Base-by-base conservation (phyloP, 2,888 invertebrate genomes). In the Philaethria dido region DNA sequence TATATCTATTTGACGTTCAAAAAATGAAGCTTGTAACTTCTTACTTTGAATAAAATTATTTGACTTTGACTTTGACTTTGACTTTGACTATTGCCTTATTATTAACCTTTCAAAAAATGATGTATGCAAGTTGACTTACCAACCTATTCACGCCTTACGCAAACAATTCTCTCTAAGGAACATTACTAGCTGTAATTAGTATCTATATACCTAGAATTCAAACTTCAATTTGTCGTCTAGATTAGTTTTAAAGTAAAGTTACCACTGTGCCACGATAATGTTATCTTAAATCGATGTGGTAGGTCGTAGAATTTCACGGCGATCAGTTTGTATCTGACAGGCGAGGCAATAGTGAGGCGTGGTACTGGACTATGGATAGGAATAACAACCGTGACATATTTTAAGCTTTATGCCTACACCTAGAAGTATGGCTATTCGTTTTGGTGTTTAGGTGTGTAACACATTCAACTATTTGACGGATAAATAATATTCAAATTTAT, bases 271-370 rank as follows among this genome's bases (percentile, higher is more conserved):
- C 4, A 50, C 29, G 14, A 4, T 29, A 11, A 29, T 5, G 39
- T 33, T 44, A 18, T 45, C 63, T 62, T 66, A 63, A 29, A 61
- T 39, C 70, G 64, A 42, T 64, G 70, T 61, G 69, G 70, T 69
- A 47, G 70, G 70, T 71, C 70, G 39, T 29, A 59, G 64, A 64
- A 71, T 69, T 69, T 71, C 69, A 71, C 66, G 69, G 59, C 42
- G 57, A 62, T 69, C 64, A 62, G 45, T 52, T n/a, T 18, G 9
- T 18, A 44, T 54, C 33, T 64, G 68, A 68, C 69, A 64, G 68
- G 61, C 64, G 57, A 42, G 36, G 45, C 54, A 33, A 57, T 29
- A 42, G 48, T 9, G 39, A 48, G 64, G 64, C 59, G 48, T 59
- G 42, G 57, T n/a, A 57, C 25, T 29, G 29, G 47, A 25, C 39